Evolutionary conservation across 1,140 invertebrate species (phyloP).

Genomic region (Phortica variegata): DNA sequence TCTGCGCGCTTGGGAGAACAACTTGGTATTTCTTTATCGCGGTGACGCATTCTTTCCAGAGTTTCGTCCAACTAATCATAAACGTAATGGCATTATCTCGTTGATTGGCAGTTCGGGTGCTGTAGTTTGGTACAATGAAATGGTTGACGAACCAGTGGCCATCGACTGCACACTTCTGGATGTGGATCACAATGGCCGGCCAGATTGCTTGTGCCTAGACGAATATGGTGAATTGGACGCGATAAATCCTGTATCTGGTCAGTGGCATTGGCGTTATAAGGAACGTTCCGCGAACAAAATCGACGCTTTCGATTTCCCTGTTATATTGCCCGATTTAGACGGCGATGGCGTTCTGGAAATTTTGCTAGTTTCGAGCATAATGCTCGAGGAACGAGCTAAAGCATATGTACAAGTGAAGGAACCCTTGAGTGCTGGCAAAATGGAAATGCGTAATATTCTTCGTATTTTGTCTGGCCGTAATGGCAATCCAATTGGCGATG

Average conservation of each 20-base stretch:
- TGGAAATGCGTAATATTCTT: conserved; percentile 62
- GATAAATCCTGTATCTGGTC: conserved; percentile 68
- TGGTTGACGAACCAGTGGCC: conserved; percentile 65
- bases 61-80: conserved; percentile 56
- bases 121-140: conserved; percentile 66
- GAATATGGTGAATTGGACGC: conserved; percentile 67
- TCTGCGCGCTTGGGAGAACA: conserved; percentile 62
- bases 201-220: conserved; percentile 72
- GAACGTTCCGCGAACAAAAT: conserved; percentile 59
- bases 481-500: conserved; percentile 58
- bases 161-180: conserved; percentile 73
- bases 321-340: conserved; percentile 71
- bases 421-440: not conserved
- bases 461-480: conserved; percentile 65
- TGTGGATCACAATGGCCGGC: conserved; percentile 67
- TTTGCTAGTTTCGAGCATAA: conserved; percentile 60
- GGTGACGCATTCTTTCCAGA: conserved; percentile 65
- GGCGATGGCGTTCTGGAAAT: conserved; percentile 70
- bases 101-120: conserved; percentile 66
- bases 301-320: conserved; percentile 65
- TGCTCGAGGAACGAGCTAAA: conserved; percentile 40
- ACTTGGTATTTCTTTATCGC: conserved; percentile 70
- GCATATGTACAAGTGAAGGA: conserved; percentile 28
- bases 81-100: conserved; percentile 62
- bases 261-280: conserved; percentile 64